These are phyloP conservation scores for Anoplius nigerrimus DNA, from an alignment of 2,888 invertebrate genomes.

Conservation along the genomic window DNA sequence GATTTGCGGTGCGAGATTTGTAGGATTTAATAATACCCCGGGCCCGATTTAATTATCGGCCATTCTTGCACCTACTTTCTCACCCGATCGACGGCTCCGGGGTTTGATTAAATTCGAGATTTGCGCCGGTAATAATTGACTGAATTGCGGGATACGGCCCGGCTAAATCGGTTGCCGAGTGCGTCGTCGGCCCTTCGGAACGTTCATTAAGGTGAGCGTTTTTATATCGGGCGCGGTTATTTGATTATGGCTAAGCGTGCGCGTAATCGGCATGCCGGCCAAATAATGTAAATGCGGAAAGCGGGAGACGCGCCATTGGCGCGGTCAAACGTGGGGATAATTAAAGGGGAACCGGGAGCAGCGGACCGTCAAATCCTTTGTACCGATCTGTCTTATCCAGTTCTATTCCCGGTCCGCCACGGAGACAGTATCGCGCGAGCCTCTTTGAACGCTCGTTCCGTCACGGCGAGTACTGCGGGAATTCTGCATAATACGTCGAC, in stretches of 20 bases:
- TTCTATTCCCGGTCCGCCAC: too few relatives aligned
- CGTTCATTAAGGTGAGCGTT: conserved; percentile 43
- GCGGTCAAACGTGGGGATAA: not conserved
- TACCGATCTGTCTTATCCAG: too few relatives aligned
- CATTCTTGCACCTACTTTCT: conserved; percentile 34
- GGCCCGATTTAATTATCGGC: conserved; percentile 38
- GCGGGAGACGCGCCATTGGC: too few relatives aligned
- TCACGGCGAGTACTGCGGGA: too few relatives aligned
- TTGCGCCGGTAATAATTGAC: conserved; percentile 49
- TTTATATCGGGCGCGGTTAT: too few relatives aligned
- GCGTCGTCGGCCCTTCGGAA: conserved; percentile 50
- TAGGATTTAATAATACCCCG: conserved; percentile 38
- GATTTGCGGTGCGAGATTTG: conserved; percentile 24
- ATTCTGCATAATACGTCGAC: too few relatives aligned
- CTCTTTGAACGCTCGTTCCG: too few relatives aligned
- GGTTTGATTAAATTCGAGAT: conserved; percentile 53
- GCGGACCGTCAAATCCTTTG: not conserved
- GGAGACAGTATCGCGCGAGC: not conserved
- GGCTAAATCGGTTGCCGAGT: conserved; percentile 49
- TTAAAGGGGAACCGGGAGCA: not conserved
- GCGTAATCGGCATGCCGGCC: too few relatives aligned
- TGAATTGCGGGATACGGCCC: conserved; percentile 46
- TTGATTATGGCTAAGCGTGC: too few relatives aligned
- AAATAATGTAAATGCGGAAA: too few relatives aligned
- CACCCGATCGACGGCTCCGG: conserved; percentile 26